Evolutionary conservation across 2,888 invertebrate species (phyloP).

Genomic region (Alviniconcha strummeri): DNA sequence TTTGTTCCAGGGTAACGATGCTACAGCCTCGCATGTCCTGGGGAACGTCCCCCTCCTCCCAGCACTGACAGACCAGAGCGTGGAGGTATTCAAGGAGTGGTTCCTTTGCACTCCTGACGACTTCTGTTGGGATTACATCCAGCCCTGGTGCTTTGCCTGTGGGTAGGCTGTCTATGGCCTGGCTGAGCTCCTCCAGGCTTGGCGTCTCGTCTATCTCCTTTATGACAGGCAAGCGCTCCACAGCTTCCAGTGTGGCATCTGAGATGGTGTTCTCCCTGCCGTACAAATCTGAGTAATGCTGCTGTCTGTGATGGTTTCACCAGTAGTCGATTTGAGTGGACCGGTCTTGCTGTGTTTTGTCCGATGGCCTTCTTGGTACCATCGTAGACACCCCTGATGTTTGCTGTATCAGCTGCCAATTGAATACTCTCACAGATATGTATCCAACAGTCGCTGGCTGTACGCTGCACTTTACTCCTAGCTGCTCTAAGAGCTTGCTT

Average conservation of each 20-base stretch:
- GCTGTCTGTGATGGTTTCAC: neutral
- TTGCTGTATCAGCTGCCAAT: slow-evolving; percentile 6
- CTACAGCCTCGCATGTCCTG: slow-evolving; percentile 41
- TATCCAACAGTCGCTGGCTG: slow-evolving; percentile 10
- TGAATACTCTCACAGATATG: slow-evolving; percentile 19
- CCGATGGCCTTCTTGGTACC: slow-evolving; percentile 18
- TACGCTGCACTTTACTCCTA: slow-evolving; percentile 21
- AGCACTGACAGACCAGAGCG: slow-evolving; percentile 12
- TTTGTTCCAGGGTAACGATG: slow-evolving; percentile 42
- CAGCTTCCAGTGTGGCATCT: neutral
- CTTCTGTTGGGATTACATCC: neutral
- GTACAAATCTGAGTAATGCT: slow-evolving; percentile 2
- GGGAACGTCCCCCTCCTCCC: slow-evolving; percentile 30
- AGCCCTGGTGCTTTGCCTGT: slow-evolving; percentile 16
- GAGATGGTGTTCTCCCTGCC: neutral
- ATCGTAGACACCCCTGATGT: slow-evolving; percentile 17
- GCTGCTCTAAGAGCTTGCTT: neutral
- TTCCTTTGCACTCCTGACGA: neutral
- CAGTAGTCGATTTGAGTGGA: slow-evolving; percentile 8
- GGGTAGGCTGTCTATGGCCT: slow-evolving; percentile 11
- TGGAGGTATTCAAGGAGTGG: slow-evolving; percentile 11
- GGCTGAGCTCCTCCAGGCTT: slow-evolving; percentile 1
- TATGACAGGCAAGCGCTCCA: neutral
- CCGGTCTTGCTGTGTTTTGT: neutral
- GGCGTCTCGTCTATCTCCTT: neutral